Evolutionary conservation across 2,888 invertebrate genomes (phyloP).

Genomic region (Orthosia incerta): DNA sequence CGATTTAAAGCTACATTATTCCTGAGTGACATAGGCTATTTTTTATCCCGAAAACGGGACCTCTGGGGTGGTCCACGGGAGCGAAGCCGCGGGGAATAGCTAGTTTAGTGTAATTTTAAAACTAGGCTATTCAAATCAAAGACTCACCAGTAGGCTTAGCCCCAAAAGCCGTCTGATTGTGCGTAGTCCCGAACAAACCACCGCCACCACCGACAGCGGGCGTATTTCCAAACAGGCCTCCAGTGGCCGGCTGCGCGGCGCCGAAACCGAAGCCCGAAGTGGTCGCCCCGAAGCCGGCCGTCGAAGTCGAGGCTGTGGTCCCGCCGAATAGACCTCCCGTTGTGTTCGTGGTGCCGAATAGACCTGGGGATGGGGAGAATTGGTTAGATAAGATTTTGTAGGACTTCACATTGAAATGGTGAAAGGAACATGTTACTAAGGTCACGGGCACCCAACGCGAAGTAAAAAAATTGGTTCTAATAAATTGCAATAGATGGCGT

Average conservation of each 20-base stretch:
- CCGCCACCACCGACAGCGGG: conserved; percentile 75
- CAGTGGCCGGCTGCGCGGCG: conserved; percentile 83
- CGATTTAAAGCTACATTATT: no score
- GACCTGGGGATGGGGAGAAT: conserved; percentile 74
- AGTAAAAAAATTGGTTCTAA: no score
- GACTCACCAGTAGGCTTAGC: conserved; percentile 89
- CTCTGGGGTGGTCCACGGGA: no score
- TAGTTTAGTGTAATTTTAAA: no score
- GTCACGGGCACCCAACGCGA: no score
- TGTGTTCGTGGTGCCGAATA: conserved; percentile 92
- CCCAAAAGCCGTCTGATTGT: conserved; percentile 91
- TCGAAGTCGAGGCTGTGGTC: conserved; percentile 80
- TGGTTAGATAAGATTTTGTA: not conserved
- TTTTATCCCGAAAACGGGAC: no score
- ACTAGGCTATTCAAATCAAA: no score
- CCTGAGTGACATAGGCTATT: no score
- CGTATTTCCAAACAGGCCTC: conserved; percentile 92
- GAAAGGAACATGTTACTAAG: no score
- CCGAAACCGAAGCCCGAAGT: conserved; percentile 86
- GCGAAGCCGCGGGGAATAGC: no score
- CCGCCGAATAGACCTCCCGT: conserved; percentile 82
- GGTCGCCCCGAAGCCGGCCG: conserved; percentile 93
- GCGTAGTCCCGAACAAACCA: conserved; percentile 91
- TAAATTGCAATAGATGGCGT: no score
- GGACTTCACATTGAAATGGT: no score